Conservation (phyloP, 2,888 invertebrate species). For the Druceiella hillmani region DNA sequence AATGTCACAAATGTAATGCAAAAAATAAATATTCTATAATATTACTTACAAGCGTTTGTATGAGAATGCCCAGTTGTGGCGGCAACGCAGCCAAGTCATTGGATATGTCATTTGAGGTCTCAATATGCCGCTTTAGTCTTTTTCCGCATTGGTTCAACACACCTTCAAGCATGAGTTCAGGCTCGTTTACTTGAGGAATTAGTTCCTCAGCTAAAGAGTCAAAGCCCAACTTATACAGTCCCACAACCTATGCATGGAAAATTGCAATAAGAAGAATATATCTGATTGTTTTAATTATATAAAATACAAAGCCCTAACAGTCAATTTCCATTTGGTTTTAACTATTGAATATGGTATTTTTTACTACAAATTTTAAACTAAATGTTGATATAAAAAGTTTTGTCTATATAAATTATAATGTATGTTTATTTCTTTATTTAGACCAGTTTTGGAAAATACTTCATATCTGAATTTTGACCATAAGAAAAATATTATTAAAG, state of each 20-base stretch:
- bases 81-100: constrained; percentile 70
- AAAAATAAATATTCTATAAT: constrained; percentile 3
- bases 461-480: too few species aligned
- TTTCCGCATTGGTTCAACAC: constrained; percentile 78
- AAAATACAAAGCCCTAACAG: constrained; percentile 12
- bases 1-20: neutral
- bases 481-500: too few species aligned
- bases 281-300: neutral
- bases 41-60: constrained; percentile 58
- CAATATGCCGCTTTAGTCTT: constrained; percentile 63
- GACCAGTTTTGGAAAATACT: too few species aligned
- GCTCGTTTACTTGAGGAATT: constrained; percentile 60
- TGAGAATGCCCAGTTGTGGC: constrained; percentile 69
- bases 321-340: too few species aligned
- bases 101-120: constrained; percentile 54
- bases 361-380: too few species aligned
- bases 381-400: too few species aligned
- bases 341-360: too few species aligned
- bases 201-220: constrained; percentile 58
- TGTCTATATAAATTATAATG: too few species aligned
- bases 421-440: too few species aligned
- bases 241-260: constrained; percentile 43
- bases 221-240: constrained; percentile 58
- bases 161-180: constrained; percentile 62
- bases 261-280: constrained; percentile 3